Evolutionary conservation across 2,797 vertebrate genomes (phyloP).

Genomic region (Chelon auratus): DNA sequence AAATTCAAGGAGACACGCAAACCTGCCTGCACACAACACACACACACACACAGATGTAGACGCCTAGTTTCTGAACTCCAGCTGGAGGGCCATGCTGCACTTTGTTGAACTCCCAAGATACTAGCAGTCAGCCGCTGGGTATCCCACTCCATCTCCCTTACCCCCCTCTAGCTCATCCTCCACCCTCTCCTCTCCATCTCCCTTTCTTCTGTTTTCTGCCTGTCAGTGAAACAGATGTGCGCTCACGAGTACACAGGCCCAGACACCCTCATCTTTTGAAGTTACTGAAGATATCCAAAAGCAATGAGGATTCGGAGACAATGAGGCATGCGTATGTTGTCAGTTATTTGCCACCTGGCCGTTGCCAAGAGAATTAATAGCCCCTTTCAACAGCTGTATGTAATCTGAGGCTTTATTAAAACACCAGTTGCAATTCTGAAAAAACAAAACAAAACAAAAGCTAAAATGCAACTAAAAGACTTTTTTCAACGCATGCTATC

Average conservation of each 20-base stretch:
- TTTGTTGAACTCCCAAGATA: slow-evolving; percentile 70
- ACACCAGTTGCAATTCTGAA: slow-evolving; percentile 3
- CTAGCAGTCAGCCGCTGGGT: slow-evolving; percentile 50
- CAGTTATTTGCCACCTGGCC: slow-evolving; percentile 17
- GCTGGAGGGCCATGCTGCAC: slow-evolving; percentile 62
- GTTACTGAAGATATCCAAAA: slow-evolving; percentile 37
- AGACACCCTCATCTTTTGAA: slow-evolving; percentile 34
- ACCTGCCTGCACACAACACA: neutral
- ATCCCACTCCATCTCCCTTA: slow-evolving; percentile 24
- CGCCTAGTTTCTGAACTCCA: slow-evolving; percentile 43
- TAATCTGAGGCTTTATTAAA: slow-evolving; percentile 36
- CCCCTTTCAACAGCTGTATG: slow-evolving; percentile 25
- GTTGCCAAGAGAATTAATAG: slow-evolving; percentile 15
- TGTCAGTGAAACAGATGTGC: slow-evolving; percentile 65
- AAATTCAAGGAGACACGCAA: slow-evolving; percentile 12
- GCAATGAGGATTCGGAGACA: slow-evolving; percentile 21
- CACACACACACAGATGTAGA: slow-evolving; percentile 15
- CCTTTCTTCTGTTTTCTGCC: slow-evolving; percentile 55
- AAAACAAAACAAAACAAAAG: neutral
- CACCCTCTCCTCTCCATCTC: slow-evolving; percentile 32
- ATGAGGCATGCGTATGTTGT: slow-evolving; percentile 17
- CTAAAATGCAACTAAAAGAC: slow-evolving; percentile 12
- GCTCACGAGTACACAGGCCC: slow-evolving; percentile 34
- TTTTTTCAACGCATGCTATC: slow-evolving; percentile 6
- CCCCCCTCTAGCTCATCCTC: slow-evolving; percentile 32